phyloP scores from a whole-genome alignment of 2,797 vertebrate species.

The Spinibarbus caldwelli region DNA sequence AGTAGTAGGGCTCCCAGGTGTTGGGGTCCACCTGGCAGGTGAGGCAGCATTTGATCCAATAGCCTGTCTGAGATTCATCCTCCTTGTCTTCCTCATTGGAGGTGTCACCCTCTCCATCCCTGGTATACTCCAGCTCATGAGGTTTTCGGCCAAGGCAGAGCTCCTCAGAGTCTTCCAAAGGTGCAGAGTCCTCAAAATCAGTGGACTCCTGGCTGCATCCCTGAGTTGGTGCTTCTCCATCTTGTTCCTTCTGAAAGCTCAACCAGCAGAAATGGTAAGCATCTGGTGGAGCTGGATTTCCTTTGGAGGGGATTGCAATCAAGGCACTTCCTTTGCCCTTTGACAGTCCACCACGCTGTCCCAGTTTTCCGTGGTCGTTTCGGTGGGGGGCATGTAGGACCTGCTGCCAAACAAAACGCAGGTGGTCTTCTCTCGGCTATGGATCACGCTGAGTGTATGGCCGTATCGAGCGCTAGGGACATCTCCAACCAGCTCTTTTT shows the following conservation, averaged over 20 bases:
- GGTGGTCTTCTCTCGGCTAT: constrained; percentile 85
- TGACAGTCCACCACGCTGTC: constrained; percentile 91
- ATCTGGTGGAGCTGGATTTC: constrained; percentile 82
- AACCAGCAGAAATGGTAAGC: constrained; percentile 88
- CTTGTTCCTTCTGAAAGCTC: constrained; percentile 76
- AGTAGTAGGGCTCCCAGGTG: constrained; percentile 95
- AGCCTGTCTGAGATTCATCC: constrained; percentile 91
- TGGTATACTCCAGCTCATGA: constrained; percentile 84
- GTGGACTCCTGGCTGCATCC: constrained; percentile 88
- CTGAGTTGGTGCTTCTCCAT: constrained; percentile 67
- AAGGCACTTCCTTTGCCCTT: constrained; percentile 83
- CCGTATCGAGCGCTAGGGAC: constrained; percentile 90
- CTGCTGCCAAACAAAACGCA: constrained; percentile 91
- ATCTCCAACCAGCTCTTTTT: constrained; percentile 92
- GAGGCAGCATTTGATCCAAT: constrained; percentile 91
- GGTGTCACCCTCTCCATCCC: constrained; percentile 79
- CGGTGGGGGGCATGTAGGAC: constrained; percentile 82
- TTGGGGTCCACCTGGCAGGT: constrained; percentile 87
- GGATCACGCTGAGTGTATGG: constrained; percentile 88
- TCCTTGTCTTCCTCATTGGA: constrained; percentile 97
- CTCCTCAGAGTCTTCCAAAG: constrained; percentile 96
- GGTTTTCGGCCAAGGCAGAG: constrained; percentile 91
- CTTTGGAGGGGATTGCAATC: constrained; percentile 90
- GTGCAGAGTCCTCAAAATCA: constrained; percentile 91
- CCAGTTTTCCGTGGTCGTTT: constrained; percentile 95